Evolutionary conservation across 2,797 vertebrate genomes (phyloP).

Genomic region (Odontamblyopus rebecca): DNA sequence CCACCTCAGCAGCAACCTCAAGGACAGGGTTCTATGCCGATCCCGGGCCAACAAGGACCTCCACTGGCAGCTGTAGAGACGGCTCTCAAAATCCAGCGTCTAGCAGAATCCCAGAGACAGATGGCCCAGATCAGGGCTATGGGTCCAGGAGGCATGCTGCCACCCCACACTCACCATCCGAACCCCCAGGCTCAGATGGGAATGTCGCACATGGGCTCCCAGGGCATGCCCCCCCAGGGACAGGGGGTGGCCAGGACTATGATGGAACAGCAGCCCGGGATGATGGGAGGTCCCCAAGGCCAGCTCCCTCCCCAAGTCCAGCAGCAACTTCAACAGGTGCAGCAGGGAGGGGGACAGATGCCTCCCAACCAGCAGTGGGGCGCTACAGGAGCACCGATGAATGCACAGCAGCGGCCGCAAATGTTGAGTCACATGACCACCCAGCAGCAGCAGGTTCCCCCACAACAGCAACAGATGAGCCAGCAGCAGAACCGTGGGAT

Average conservation of each 20-base stretch:
- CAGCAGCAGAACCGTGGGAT: conserved; percentile 67
- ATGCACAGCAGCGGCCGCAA: conserved; percentile 69
- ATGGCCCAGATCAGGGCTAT: conserved; percentile 84
- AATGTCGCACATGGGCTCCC: conserved; percentile 82
- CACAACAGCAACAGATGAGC: conserved; percentile 65
- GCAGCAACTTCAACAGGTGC: conserved; percentile 72
- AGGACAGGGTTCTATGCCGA: conserved; percentile 82
- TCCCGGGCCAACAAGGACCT: conserved; percentile 82
- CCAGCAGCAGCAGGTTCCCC: conserved; percentile 65
- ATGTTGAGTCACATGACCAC: conserved; percentile 74
- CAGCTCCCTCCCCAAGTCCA: conserved; percentile 75
- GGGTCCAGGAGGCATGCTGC: conserved; percentile 77
- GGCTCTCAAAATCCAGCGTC: conserved; percentile 93
- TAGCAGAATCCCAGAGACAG: conserved; percentile 93
- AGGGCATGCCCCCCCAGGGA: conserved; percentile 72
- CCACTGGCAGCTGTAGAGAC: conserved; percentile 92
- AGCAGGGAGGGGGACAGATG: conserved; percentile 69
- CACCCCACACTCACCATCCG: conserved; percentile 80
- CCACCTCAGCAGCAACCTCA: conserved; percentile 85
- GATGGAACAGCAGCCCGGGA: conserved; percentile 82
- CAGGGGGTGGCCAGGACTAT: conserved; percentile 81
- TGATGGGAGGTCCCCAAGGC: conserved; percentile 79
- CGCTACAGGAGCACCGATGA: conserved; percentile 63
- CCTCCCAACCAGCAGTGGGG: conserved; percentile 83
- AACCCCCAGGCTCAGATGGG: conserved; percentile 76